These are phyloP conservation scores for Eutrigla gurnardus DNA, from an alignment of 2,797 vertebrate genomes.

Conservation along the genomic window DNA sequence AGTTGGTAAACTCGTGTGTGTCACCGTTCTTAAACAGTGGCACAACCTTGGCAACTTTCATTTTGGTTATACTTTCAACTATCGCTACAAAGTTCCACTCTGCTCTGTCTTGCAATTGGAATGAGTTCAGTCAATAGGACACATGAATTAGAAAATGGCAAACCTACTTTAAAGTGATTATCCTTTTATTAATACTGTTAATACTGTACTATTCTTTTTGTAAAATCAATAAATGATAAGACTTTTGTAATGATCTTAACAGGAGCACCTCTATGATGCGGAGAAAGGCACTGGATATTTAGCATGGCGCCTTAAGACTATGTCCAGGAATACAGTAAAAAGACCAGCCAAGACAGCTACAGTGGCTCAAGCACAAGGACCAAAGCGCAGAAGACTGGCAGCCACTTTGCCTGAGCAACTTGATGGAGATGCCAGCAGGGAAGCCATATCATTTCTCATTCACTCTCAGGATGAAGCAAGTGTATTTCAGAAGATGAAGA, in stretches of 20 bases:
- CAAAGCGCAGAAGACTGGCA: slow-evolving; percentile 43
- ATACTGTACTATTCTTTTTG: too few species aligned
- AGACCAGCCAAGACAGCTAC: slow-evolving; percentile 18
- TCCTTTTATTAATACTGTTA: too few species aligned
- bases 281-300: slow-evolving; percentile 53
- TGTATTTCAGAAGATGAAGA: slow-evolving; percentile 58
- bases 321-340: slow-evolving; percentile 31
- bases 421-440: slow-evolving; percentile 3
- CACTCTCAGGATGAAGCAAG: slow-evolving; percentile 49
- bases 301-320: slow-evolving; percentile 54
- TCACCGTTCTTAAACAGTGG: too few species aligned
- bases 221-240: too few species aligned
- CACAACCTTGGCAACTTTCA: too few species aligned
- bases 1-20: too few species aligned
- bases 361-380: slow-evolving; percentile 31
- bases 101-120: too few species aligned
- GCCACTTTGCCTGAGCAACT: slow-evolving; percentile 5
- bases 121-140: too few species aligned
- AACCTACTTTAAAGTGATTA: too few species aligned
- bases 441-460: slow-evolving; percentile 51
- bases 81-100: too few species aligned
- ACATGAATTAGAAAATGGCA: too few species aligned
- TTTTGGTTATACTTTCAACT: too few species aligned
- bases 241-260: slow-evolving; percentile 12
- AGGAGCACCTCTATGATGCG: slow-evolving; percentile 58